phyloP scores from a whole-genome alignment of 2,113 vertebrate species.

The Diadophis punctatus region DNA sequence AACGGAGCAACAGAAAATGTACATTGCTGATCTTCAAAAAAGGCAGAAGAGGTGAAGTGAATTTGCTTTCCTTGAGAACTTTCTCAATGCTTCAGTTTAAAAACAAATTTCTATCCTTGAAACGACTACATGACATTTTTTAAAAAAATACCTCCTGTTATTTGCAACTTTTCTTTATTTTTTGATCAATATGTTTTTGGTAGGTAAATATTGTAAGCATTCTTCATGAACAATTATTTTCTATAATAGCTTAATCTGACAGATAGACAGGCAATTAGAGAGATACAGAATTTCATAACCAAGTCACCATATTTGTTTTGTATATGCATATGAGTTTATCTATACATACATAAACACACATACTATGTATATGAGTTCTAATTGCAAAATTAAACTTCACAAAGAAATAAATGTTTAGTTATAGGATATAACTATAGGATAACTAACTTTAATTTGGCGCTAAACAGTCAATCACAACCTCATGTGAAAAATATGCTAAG shows the following conservation, averaged over 20 bases:
- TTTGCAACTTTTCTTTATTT: not conserved
- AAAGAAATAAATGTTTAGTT: not conserved
- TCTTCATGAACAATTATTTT: constrained; percentile 2
- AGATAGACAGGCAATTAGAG: not conserved
- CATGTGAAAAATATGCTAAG: not conserved
- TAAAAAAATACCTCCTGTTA: not conserved
- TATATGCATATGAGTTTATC: not conserved
- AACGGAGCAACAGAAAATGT: not conserved
- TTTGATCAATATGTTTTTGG: not conserved
- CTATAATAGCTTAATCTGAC: constrained; percentile 15
- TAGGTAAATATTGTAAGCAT: not conserved
- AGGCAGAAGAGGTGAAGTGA: not conserved
- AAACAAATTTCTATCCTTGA: not conserved
- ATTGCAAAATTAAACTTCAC: not conserved
- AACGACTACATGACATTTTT: not conserved
- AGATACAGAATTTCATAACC: not conserved
- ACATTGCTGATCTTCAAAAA: not conserved
- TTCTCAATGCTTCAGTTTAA: not conserved
- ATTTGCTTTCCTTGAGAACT: not conserved
- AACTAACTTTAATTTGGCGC: constrained; percentile 8
- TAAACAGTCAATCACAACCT: constrained; percentile 20
- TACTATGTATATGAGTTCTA: not conserved
- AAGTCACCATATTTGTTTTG: not conserved
- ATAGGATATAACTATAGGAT: not conserved
- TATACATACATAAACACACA: not conserved